These are phyloP conservation scores for Trichopria drosophilae DNA, from an alignment of 2,888 invertebrate genomes.

Conservation along the genomic window DNA sequence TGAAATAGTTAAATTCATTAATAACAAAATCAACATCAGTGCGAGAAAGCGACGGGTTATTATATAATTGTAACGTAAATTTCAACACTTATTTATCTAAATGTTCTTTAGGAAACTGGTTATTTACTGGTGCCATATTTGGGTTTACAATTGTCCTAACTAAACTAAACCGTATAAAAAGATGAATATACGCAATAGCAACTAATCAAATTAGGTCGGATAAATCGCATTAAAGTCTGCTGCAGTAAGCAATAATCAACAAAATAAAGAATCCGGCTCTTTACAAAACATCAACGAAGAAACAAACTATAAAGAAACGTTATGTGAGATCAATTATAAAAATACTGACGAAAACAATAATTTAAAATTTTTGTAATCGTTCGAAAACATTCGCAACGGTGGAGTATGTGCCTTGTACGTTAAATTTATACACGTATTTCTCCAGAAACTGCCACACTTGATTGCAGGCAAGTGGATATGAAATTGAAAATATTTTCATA, in stretches of 20 bases:
- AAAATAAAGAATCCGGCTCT: no score
- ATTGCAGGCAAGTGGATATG: constrained; percentile 19
- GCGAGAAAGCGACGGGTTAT: constrained; percentile 22
- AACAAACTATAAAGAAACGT: no score
- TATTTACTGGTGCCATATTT: no score
- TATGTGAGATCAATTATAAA: no score
- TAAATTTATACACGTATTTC: constrained; percentile 9
- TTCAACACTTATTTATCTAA: constrained; percentile 26
- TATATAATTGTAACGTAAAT: constrained; percentile 23
- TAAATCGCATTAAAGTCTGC: no score
- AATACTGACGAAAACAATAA: not conserved
- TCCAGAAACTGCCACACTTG: constrained; percentile 32
- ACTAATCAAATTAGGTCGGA: no score
- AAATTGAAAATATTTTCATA: constrained; percentile 21
- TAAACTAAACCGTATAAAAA: no score
- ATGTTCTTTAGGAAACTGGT: no score
- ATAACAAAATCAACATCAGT: constrained; percentile 19
- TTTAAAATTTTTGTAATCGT: constrained; percentile 10
- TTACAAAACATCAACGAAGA: no score
- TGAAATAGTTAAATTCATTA: constrained; percentile 11
- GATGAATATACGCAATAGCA: no score
- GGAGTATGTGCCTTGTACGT: constrained; percentile 10
- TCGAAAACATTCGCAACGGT: constrained; percentile 21
- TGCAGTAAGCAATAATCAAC: no score
- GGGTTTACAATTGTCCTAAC: no score